phyloP scores from a whole-genome alignment of 2,888 invertebrate genomes.

The Tortrix viridana region DNA sequence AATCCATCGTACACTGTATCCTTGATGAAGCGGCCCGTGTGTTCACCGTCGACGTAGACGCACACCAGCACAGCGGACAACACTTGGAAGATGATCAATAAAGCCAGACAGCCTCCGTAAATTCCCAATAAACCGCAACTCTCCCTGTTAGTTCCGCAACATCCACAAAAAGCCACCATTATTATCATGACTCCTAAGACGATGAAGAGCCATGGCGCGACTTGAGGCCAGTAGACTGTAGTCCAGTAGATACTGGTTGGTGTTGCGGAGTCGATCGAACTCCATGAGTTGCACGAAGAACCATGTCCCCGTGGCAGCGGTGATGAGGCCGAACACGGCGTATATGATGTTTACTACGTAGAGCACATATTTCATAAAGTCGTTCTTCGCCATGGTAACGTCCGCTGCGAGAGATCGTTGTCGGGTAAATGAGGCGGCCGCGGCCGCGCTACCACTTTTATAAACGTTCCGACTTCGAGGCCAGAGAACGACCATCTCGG shows the following conservation, averaged over 20 bases:
- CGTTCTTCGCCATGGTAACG: conserved; percentile 69
- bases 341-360: conserved; percentile 74
- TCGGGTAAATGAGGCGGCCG: conserved; percentile 71
- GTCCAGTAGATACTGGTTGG: conserved; percentile 76
- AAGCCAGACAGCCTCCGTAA: conserved; percentile 67
- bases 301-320: conserved; percentile 77
- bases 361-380: conserved; percentile 69
- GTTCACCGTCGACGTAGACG: conserved; percentile 77
- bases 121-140: conserved; percentile 73
- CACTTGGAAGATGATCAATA: conserved; percentile 68
- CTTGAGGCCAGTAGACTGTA: conserved; percentile 80
- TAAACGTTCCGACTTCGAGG: conserved; percentile 63
- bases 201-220: conserved; percentile 80
- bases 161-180: conserved; percentile 75
- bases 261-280: conserved; percentile 73
- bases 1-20: conserved; percentile 80
- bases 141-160: conserved; percentile 72
- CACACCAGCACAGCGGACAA: conserved; percentile 74
- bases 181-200: conserved; percentile 70
- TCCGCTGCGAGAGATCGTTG: conserved; percentile 52
- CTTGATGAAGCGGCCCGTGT: conserved; percentile 76
- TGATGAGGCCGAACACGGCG: conserved; percentile 74
- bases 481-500: conserved; percentile 51
- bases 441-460: conserved; percentile 68
- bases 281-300: conserved; percentile 78